Conservation (phyloP, 2,113 vertebrate species). For the Mastomys natalensis region DNA sequence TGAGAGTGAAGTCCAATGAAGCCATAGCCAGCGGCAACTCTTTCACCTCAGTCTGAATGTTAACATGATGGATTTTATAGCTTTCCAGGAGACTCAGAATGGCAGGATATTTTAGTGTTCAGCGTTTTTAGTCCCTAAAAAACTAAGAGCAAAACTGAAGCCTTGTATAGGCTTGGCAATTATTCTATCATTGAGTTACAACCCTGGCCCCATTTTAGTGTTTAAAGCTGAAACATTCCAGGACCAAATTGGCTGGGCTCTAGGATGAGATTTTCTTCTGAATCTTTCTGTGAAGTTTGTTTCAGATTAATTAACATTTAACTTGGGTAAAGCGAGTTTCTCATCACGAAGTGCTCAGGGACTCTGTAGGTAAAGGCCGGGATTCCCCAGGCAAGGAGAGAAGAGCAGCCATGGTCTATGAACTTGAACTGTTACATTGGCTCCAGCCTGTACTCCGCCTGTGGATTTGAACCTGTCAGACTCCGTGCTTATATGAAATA, state of each 20-base stretch:
- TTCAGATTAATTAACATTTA: background rate
- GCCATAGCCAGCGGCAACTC: accelerated
- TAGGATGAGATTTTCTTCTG: background rate
- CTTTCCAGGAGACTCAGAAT: background rate
- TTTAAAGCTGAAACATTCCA: background rate
- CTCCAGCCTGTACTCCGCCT: background rate
- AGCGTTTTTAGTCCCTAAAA: background rate
- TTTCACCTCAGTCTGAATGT: background rate
- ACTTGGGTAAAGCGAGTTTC: background rate
- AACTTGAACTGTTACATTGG: accelerated
- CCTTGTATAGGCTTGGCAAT: background rate
- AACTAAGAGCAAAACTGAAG: background rate
- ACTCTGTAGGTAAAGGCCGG: background rate
- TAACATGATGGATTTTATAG: background rate
- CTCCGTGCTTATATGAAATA: accelerated
- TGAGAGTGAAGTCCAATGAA: background rate
- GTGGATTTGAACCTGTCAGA: background rate
- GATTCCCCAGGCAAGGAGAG: background rate
- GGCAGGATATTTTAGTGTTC: background rate
- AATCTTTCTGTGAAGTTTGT: background rate
- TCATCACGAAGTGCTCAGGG: background rate
- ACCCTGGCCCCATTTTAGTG: background rate
- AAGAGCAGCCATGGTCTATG: accelerated
- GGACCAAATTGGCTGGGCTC: background rate
- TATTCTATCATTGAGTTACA: background rate